Conservation (phyloP, 2,797 vertebrate genomes). For the Emydoidea blandingii region DNA sequence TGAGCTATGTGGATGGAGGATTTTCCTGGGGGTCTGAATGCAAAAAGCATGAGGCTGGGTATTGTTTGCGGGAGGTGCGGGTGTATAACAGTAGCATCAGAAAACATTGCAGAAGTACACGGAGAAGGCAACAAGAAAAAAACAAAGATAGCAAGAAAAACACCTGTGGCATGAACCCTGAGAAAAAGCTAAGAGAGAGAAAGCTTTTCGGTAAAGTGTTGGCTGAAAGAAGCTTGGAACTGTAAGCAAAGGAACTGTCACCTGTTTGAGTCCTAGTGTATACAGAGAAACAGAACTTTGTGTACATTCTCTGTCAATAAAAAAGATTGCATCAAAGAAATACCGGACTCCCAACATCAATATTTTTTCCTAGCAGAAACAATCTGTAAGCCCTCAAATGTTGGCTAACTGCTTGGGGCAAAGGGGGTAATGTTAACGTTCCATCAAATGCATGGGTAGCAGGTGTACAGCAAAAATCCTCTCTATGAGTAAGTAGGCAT, state of each 20-base stretch:
- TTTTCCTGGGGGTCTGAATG: background rate
- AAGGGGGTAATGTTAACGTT: background rate
- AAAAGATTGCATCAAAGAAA: background rate
- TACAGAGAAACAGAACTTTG: background rate
- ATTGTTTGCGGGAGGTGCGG: background rate
- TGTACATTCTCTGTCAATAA: background rate
- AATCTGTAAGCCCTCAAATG: background rate
- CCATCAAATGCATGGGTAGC: background rate
- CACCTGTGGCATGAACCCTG: background rate
- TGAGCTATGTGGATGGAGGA: background rate
- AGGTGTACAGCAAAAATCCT: background rate
- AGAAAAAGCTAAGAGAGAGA: background rate
- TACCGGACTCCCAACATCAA: background rate
- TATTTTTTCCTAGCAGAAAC: background rate
- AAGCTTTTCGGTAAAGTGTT: background rate
- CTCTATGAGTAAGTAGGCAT: background rate
- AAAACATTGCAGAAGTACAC: background rate
- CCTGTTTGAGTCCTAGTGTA: background rate
- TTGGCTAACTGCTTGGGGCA: background rate
- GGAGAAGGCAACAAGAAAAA: background rate
- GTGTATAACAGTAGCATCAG: background rate
- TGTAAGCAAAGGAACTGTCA: background rate
- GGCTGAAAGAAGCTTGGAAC: background rate
- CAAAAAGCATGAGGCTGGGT: background rate
- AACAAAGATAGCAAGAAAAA: background rate